Conservation (phyloP, 2,888 invertebrate genomes). For the Aphidius colemani region DNA sequence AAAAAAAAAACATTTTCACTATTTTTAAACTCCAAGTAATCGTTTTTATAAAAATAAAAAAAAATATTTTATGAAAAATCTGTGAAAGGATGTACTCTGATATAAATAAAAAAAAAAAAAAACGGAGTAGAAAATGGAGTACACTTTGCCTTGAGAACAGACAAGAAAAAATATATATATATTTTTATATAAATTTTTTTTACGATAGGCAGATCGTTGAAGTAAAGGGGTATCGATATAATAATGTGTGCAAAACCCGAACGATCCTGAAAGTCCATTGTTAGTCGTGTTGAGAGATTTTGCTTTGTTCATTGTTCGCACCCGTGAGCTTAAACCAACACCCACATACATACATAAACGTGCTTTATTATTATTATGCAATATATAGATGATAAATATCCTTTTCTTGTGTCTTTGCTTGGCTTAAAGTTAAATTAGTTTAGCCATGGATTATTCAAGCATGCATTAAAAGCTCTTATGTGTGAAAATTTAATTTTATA, state of each 20-base stretch:
- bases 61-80: too few relatives aligned
- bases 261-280: slow-evolving; percentile 30
- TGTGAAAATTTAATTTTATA: slow-evolving; percentile 23
- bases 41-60: too few relatives aligned
- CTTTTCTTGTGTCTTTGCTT: slow-evolving; percentile 23
- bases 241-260: slow-evolving; percentile 26
- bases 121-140: too few relatives aligned
- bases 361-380: slow-evolving; percentile 1
- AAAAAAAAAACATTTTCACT: too few relatives aligned
- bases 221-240: slow-evolving; percentile 21
- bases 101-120: too few relatives aligned
- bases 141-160: too few relatives aligned
- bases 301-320: slow-evolving; percentile 40
- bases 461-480: slow-evolving; percentile 27
- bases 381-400: slow-evolving; percentile 13
- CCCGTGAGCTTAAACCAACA: slow-evolving; percentile 6
- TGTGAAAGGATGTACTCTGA: too few relatives aligned
- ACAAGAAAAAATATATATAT: too few relatives aligned
- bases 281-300: slow-evolving; percentile 30
- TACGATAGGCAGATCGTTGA: too few relatives aligned
- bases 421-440: slow-evolving; percentile 39
- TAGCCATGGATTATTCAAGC: slow-evolving; percentile 33
- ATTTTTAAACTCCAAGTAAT: too few relatives aligned
- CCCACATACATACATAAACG: slow-evolving; percentile 12
- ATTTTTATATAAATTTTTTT: too few relatives aligned